A percentile compares a stretch with the other conserved stretches of the same genome.
phyloP scores from a whole-genome alignment of 2,888 invertebrate genomes.

The Cheilosia soror region DNA sequence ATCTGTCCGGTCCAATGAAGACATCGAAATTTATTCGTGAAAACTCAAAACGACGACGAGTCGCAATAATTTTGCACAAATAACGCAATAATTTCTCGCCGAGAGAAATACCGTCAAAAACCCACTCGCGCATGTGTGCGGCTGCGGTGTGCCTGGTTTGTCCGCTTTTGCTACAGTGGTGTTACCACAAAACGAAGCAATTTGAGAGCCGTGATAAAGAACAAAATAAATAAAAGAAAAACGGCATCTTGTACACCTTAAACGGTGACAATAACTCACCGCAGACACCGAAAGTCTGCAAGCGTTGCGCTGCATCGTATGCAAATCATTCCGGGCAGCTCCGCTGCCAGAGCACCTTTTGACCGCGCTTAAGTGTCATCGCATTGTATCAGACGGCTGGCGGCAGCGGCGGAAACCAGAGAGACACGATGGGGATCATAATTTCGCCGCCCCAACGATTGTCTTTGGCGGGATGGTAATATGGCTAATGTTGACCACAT shows the following conservation, averaged over 20 bases:
- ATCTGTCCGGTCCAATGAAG: constrained; percentile 53
- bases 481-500: constrained; percentile 45
- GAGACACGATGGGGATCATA: constrained; percentile 64
- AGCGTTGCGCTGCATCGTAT: constrained; percentile 61
- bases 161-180: constrained; percentile 32
- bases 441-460: constrained; percentile 61
- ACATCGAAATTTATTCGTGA: constrained; percentile 74
- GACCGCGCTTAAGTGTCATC: constrained; percentile 73
- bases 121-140: constrained; percentile 14
- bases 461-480: constrained; percentile 46
- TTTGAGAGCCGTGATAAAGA: constrained; percentile 71
- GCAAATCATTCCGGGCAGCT: constrained; percentile 68
- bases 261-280: constrained; percentile 75
- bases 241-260: constrained; percentile 75
- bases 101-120: constrained; percentile 14
- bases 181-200: constrained; percentile 72
- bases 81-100: constrained; percentile 69
- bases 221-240: constrained; percentile 74
- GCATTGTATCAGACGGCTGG: constrained; percentile 41
- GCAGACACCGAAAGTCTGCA: constrained; percentile 73
- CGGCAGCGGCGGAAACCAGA: constrained; percentile 41
- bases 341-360: constrained; percentile 57
- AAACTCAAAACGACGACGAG: constrained; percentile 67
- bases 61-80: constrained; percentile 67
- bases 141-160: constrained; percentile 26